A percentile compares a stretch with the other conserved stretches of the same genome.
phyloP scores from a whole-genome alignment of 2,888 invertebrate genomes.

The Eristalinus aeneus region DNA sequence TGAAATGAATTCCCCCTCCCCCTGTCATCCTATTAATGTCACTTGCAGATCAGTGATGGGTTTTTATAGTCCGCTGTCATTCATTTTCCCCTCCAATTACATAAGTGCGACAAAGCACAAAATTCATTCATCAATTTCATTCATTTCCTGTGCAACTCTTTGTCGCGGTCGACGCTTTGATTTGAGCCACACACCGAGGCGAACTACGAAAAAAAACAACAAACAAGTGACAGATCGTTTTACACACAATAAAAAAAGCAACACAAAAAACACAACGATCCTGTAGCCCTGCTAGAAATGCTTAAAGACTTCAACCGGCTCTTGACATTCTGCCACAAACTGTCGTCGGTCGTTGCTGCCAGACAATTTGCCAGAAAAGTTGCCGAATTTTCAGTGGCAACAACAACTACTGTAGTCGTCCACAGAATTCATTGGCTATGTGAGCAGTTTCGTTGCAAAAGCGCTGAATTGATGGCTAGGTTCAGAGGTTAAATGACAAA shows the following conservation, averaged over 20 bases:
- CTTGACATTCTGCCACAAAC: conserved; percentile 60
- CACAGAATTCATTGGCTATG: background rate
- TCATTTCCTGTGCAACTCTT: conserved; percentile 55
- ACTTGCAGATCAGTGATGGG: conserved; percentile 3
- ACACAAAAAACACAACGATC: background rate
- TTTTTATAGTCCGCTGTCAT: conserved; percentile 45
- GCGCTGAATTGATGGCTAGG: background rate
- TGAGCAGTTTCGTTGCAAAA: background rate
- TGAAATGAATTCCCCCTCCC: background rate
- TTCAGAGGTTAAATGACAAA: conserved; percentile 62
- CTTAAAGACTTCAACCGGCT: conserved; percentile 17
- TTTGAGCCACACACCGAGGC: conserved; percentile 28
- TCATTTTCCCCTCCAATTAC: conserved; percentile 32
- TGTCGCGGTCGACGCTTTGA: conserved; percentile 22
- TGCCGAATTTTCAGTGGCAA: conserved; percentile 56
- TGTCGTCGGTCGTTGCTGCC: conserved; percentile 4
- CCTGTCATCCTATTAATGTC: conserved; percentile 19
- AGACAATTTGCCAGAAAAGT: conserved; percentile 36
- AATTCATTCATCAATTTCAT: conserved; percentile 69
- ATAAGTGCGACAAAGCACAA: conserved; percentile 28
- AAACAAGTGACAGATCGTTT: background rate
- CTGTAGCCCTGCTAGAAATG: too few relatives aligned
- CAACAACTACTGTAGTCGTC: background rate
- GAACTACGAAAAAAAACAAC: background rate
- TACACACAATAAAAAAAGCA: background rate